A percentile compares a stretch with the other conserved stretches of the same genome.
These are phyloP conservation scores for Metacarcinus magister DNA, from an alignment of 2,888 invertebrate species.

Conservation along the genomic window DNA sequence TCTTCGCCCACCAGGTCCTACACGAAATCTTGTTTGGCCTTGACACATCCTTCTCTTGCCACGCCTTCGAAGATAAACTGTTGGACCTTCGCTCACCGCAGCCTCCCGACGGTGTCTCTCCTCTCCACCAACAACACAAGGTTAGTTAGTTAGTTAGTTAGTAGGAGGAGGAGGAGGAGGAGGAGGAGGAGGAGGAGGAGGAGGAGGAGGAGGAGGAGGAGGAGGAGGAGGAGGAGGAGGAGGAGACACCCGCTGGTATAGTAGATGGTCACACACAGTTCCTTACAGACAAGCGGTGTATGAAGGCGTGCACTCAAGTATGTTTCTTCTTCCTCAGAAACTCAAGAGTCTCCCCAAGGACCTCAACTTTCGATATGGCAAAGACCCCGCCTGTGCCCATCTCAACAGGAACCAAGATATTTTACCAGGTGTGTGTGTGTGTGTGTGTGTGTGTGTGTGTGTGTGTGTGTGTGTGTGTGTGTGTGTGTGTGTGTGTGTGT, in stretches of 20 bases:
- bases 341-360: constrained; percentile 63
- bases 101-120: background rate
- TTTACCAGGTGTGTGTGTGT: constrained; percentile 58
- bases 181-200: too few relatives aligned
- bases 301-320: background rate
- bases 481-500: too few relatives aligned
- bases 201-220: background rate
- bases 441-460: too few relatives aligned
- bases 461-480: too few relatives aligned
- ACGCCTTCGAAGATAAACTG: background rate
- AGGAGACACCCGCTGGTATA: background rate
- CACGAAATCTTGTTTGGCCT: constrained; percentile 51
- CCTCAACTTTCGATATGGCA: constrained; percentile 54
- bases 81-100: background rate
- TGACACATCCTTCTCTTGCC: constrained; percentile 43
- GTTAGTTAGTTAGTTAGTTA: background rate
- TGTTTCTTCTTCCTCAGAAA: constrained; percentile 18
- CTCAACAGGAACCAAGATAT: constrained; percentile 65
- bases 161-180: background rate
- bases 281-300: too few relatives aligned
- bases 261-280: too few relatives aligned
- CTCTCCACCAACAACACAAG: background rate
- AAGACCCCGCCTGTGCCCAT: constrained; percentile 19
- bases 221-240: too few relatives aligned
- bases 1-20: constrained; percentile 62